Percentiles rank a stretch among this genome's conserved stretches.
Evolutionary conservation across 2,797 vertebrate genomes (phyloP).

Genomic region (Gouania willdenowi): DNA sequence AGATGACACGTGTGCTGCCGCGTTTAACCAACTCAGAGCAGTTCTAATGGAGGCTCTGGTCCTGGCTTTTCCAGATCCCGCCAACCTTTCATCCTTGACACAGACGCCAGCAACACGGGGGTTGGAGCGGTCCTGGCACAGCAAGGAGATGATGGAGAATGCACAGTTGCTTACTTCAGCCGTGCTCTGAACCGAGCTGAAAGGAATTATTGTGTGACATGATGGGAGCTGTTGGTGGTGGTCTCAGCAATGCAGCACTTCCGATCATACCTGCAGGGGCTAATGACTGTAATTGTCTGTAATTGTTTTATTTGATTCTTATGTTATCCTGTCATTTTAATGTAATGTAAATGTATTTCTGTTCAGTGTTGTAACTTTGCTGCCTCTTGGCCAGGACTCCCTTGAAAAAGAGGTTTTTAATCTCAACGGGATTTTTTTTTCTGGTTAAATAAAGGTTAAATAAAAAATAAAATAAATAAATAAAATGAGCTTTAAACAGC

Average conservation of each 20-base stretch:
- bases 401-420: no score
- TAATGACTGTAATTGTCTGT: no score
- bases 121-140: conserved; percentile 5
- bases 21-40: neutral
- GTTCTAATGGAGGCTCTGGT: neutral
- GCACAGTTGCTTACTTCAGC: neutral
- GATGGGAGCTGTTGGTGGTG: neutral
- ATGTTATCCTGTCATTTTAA: neutral
- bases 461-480: no score
- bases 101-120: conserved; percentile 4
- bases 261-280: neutral
- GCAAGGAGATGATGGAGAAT: neutral
- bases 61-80: neutral
- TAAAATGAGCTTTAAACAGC: neutral
- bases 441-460: no score
- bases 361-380: no score
- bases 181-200: neutral
- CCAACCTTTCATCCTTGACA: conserved; percentile 3
- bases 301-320: no score
- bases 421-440: no score
- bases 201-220: conserved; percentile 11
- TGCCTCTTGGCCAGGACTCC: no score
- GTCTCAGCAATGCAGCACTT: neutral
- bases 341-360: conserved; percentile 5
- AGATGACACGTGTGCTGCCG: neutral